Base-by-base conservation (phyloP, 2,888 invertebrate species). In the Melieria omissa region DNA sequence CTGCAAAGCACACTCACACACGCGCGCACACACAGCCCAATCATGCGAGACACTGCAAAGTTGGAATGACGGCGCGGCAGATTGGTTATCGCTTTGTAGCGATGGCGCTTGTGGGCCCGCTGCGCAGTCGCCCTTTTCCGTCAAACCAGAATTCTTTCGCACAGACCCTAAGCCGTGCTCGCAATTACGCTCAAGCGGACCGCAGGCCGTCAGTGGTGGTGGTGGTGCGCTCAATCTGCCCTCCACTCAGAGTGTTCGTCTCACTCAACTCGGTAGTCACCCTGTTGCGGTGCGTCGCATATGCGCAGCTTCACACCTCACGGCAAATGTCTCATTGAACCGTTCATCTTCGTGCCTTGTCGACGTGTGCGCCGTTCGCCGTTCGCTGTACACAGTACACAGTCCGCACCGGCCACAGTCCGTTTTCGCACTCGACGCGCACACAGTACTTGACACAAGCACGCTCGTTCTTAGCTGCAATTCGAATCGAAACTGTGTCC, bases 281-380 rank as follows among this genome's bases (percentile, higher is more conserved):
- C 9, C 47, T n/a, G 41, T 9, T 52, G 4, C 44, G 60, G 41
- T 44, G 29, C 58, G 41, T 54, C 44, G n/a, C 29, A 42, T 41
- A 57, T 44, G 64, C 41, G 41, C 45, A 44, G 57, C 55, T 55
- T 52, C 8, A 58, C 42, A 52, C 61, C 41, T 29, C 60, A 67
- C 9, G 41, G 67, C 46, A 66, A 65, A 14, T 47, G 62, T 72
- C 62, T 72, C 72, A 72, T 72, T 72, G 58, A 68, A 61, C 46
- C 46, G 64, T 58, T 64, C 64, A 68, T 60, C 72, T 72, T 72
- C 66, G 72, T 64, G 68, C 68, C 68, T 61, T 64, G 60, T 58
- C 72, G 68, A 68, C 68, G 72, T 72, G 68, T 64, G 62, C 49
- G 63, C 49, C 47, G 63, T 64, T 12, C 49, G 63, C 49, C 47